Percentiles rank a stretch among this genome's conserved stretches.
These are phyloP conservation scores for Grammomys dolichurus DNA, from an alignment of 2,113 vertebrate species.

Conservation along the genomic window DNA sequence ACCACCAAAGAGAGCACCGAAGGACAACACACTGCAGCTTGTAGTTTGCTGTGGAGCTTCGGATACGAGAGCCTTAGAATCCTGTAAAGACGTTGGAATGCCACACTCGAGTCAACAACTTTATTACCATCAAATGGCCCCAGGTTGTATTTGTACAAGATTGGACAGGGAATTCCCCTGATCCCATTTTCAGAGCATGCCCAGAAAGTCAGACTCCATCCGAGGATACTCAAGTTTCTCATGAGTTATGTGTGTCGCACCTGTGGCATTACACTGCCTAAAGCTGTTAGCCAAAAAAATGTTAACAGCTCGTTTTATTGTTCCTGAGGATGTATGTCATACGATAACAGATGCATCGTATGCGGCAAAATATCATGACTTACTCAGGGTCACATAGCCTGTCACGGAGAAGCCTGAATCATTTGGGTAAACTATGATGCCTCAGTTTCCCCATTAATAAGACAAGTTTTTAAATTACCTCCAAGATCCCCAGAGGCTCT, in stretches of 20 bases:
- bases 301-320: constrained; percentile 59
- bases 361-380: not conserved
- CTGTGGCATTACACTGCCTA: not conserved
- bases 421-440: not conserved
- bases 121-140: not conserved
- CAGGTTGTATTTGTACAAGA: not conserved
- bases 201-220: not conserved
- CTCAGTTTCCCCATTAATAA: constrained; percentile 41
- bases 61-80: not conserved
- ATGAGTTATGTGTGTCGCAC: not conserved
- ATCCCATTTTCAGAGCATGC: not conserved
- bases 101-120: not conserved
- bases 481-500: not conserved
- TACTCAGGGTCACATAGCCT: not conserved
- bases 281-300: constrained; percentile 32
- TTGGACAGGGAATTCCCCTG: not conserved
- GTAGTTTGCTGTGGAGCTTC: not conserved
- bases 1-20: not conserved
- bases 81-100: not conserved
- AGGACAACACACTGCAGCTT: constrained; percentile 18
- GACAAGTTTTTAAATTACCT: not conserved
- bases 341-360: not conserved
- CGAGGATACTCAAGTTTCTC: not conserved
- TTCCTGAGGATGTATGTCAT: constrained; percentile 33
- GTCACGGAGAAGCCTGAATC: not conserved